These are phyloP conservation scores for Agrotis segetum DNA, from an alignment of 2,888 invertebrate genomes.

Conservation along the genomic window DNA sequence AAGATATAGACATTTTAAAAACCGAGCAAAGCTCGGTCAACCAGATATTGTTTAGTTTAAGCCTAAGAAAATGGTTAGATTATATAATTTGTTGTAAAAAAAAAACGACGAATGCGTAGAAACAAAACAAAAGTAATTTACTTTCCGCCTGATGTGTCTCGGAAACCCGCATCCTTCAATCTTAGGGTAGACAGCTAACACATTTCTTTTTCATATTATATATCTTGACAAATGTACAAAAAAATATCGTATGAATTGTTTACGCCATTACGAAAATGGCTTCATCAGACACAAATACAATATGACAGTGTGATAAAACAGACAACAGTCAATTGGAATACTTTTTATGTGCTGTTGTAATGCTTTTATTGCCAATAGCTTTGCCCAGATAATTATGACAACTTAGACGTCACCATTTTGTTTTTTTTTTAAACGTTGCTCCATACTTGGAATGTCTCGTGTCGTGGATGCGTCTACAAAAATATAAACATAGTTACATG, in stretches of 20 bases:
- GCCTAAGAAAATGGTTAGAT: neutral
- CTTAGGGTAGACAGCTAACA: conserved; percentile 45
- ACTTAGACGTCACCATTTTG: no score
- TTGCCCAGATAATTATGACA: no score
- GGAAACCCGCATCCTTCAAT: conserved; percentile 46
- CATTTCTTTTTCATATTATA: conserved; percentile 51
- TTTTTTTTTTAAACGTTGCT: no score
- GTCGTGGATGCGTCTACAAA: no score
- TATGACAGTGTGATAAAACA: neutral
- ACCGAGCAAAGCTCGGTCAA: no score
- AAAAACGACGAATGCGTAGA: neutral
- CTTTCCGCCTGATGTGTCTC: conserved; percentile 34
- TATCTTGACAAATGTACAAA: conserved; percentile 36
- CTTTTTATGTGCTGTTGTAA: no score
- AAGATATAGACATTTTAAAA: no score
- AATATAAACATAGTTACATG: no score
- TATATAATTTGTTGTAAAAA: neutral
- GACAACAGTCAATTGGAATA: no score
- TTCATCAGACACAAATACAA: conserved; percentile 1
- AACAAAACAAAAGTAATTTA: conserved; percentile 55
- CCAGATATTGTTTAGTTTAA: no score
- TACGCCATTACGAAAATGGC: conserved; percentile 14
- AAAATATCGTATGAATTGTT: conserved; percentile 37
- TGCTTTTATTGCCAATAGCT: no score
- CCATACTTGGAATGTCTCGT: no score